A percentile compares a stretch with the other conserved stretches of the same genome.
These are phyloP conservation scores for Mamestra brassicae DNA, from an alignment of 2,888 invertebrate species.

Conservation along the genomic window DNA sequence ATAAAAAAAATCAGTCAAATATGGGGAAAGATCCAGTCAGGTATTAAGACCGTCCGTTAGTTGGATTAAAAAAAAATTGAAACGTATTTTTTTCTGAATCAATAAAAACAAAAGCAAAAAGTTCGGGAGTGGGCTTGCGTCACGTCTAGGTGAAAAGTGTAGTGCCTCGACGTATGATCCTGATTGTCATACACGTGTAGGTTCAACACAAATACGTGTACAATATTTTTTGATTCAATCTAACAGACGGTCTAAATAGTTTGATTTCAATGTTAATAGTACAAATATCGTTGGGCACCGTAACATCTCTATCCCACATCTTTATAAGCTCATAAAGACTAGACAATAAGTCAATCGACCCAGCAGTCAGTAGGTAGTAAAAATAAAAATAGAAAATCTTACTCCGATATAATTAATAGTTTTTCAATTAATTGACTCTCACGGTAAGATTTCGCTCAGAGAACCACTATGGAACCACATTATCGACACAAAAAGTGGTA, in stretches of 20 bases:
- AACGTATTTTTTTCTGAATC: no score
- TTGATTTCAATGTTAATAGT: neutral
- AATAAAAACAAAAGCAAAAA: no score
- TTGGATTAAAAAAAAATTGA: no score
- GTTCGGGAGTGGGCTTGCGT: no score
- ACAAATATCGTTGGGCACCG: neutral
- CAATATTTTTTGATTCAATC: no score
- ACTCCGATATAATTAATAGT: constrained; percentile 39
- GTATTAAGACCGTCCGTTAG: no score
- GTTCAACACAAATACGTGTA: no score
- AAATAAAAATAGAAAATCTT: constrained; percentile 57
- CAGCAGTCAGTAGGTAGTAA: neutral
- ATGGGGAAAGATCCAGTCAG: no score
- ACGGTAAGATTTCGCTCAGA: constrained; percentile 57
- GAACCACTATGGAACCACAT: constrained; percentile 48
- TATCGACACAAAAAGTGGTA: constrained; percentile 55
- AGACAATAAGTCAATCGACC: constrained; percentile 24
- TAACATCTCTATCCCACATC: neutral
- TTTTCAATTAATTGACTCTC: constrained; percentile 55
- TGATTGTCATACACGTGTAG: no score
- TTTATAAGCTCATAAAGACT: neutral
- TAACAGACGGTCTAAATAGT: neutral
- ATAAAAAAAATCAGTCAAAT: no score
- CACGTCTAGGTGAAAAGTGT: no score
- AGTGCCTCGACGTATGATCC: no score